Evolutionary conservation across 2,113 vertebrate species (phyloP).

Genomic region (Callipepla squamata): DNA sequence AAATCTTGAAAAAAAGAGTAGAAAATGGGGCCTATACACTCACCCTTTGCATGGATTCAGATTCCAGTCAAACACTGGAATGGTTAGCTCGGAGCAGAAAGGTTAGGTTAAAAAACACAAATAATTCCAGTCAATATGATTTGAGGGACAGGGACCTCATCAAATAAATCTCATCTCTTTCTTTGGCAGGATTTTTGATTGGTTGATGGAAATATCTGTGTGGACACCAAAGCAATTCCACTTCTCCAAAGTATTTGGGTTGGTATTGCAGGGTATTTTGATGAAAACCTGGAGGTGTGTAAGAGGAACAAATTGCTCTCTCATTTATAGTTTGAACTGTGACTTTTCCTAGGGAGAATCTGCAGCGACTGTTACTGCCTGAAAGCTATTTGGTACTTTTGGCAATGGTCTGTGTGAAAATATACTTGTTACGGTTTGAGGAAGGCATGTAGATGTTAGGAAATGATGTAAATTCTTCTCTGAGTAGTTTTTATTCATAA

Average conservation of each 20-base stretch:
- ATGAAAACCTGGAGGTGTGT: constrained; percentile 40
- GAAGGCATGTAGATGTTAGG: neutral
- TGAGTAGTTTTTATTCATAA: neutral
- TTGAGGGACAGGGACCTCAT: neutral
- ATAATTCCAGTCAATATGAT: neutral
- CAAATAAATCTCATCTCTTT: neutral
- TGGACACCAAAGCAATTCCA: neutral
- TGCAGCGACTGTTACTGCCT: neutral
- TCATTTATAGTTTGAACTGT: neutral
- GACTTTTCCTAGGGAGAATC: neutral
- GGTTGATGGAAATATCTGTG: neutral
- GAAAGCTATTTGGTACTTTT: neutral
- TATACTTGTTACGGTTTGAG: neutral
- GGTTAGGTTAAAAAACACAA: neutral
- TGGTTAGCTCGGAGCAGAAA: neutral
- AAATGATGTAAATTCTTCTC: neutral
- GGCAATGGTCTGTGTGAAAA: neutral
- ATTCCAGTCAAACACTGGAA: neutral
- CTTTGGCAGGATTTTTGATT: constrained; percentile 5
- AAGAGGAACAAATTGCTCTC: constrained; percentile 12
- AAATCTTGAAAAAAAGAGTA: neutral
- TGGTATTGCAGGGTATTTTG: neutral
- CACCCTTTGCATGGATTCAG: neutral
- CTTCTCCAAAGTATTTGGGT: constrained; percentile 14
- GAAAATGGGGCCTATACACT: neutral